Conservation (phyloP, 1,140 invertebrate species). For the Saccostrea cuccullata region DNA sequence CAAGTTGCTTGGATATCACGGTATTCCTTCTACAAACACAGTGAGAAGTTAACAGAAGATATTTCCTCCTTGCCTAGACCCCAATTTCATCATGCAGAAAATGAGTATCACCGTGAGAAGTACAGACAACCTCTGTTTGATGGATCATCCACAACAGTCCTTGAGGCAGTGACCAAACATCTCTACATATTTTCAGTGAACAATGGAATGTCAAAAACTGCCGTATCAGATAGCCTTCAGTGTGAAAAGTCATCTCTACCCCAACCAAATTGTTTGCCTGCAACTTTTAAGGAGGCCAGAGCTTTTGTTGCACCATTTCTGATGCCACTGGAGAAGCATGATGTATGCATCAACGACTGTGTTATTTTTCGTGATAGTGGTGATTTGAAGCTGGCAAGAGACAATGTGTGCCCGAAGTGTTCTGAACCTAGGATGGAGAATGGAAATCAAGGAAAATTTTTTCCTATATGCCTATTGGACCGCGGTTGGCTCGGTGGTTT, state of each 20-base stretch:
- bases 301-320: slow-evolving; percentile 1
- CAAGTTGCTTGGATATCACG: background rate
- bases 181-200: slow-evolving; percentile 20
- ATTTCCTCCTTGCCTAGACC: background rate
- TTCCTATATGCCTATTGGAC: slow-evolving; percentile 11
- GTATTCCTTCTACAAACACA: background rate
- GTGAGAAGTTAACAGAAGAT: background rate
- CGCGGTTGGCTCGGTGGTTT: slow-evolving; percentile 25
- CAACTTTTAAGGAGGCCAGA: slow-evolving; percentile 14
- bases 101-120: background rate
- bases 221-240: background rate
- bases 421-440: background rate
- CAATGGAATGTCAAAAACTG: slow-evolving; percentile 37
- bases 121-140: background rate
- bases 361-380: background rate
- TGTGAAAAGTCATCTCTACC: slow-evolving; percentile 3
- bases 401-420: slow-evolving; percentile 4
- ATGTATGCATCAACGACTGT: slow-evolving; percentile 31
- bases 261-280: slow-evolving; percentile 9
- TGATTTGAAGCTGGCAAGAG: background rate
- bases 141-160: background rate
- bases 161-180: slow-evolving; percentile 3
- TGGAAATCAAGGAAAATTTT: background rate
- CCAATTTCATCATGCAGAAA: background rate
- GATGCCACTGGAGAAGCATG: slow-evolving; percentile 30